phyloP scores from a whole-genome alignment of 2,888 invertebrate genomes.

The Nephrotoma flavescens region DNA sequence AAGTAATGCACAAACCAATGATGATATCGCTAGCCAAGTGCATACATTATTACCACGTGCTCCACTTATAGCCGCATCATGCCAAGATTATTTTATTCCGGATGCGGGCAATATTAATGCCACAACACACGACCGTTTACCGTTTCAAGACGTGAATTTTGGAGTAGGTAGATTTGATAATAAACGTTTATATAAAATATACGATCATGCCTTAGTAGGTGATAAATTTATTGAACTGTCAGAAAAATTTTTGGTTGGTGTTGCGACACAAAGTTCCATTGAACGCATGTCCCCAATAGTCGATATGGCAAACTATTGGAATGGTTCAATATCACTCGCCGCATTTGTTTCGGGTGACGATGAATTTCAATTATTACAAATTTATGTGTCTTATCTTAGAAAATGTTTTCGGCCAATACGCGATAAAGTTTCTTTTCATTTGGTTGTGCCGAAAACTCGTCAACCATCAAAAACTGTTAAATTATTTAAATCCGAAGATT shows the following conservation, averaged over 20 bases:
- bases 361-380: conserved; percentile 56
- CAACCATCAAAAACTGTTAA: conserved; percentile 22
- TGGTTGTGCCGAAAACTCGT: conserved; percentile 51
- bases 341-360: conserved; percentile 65
- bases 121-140: conserved; percentile 18
- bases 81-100: conserved; percentile 12
- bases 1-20: conserved; percentile 12
- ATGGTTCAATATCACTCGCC: conserved; percentile 71
- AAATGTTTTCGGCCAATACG: conserved; percentile 58
- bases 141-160: conserved; percentile 44
- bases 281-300: conserved; percentile 66
- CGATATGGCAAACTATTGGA: conserved; percentile 69
- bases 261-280: conserved; percentile 76
- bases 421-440: conserved; percentile 59
- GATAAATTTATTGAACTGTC: conserved; percentile 46
- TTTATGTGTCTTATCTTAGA: conserved; percentile 60
- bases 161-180: conserved; percentile 62
- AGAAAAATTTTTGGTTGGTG: conserved; percentile 44
- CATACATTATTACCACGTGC: conserved; percentile 13
- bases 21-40: conserved; percentile 14
- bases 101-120: conserved; percentile 27
- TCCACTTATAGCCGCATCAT: conserved; percentile 13
- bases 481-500: conserved; percentile 23
- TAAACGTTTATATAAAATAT: conserved; percentile 50
- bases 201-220: conserved; percentile 58